phyloP scores from a whole-genome alignment of 2,113 vertebrate species.

The Xiphorhynchus elegans region DNA sequence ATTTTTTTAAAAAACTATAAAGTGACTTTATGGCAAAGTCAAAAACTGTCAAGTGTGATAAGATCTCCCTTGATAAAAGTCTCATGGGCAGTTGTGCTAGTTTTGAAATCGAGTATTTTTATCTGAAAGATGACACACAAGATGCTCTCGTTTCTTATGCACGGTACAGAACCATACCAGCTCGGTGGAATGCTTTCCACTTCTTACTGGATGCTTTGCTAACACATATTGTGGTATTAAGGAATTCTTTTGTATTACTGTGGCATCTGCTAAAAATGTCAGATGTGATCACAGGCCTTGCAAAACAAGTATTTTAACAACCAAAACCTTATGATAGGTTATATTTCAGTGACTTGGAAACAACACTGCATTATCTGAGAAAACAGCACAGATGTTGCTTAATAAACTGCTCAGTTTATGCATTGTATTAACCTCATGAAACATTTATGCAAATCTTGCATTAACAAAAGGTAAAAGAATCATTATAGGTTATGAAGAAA shows the following conservation, averaged over 20 bases:
- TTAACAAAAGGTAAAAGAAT: constrained; percentile 78
- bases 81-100: background rate
- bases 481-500: constrained; percentile 68
- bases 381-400: constrained; percentile 81
- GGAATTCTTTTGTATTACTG: constrained; percentile 52
- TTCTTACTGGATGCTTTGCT: background rate
- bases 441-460: constrained; percentile 82
- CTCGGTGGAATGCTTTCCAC: background rate
- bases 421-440: constrained; percentile 79
- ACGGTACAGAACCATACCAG: background rate
- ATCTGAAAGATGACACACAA: background rate
- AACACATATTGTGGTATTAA: constrained; percentile 16
- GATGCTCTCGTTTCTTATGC: background rate
- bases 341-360: constrained; percentile 77
- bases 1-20: background rate
- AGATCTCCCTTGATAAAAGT: background rate
- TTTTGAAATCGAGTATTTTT: background rate
- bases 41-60: background rate
- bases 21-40: background rate
- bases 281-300: constrained; percentile 68
- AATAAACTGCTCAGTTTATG: constrained; percentile 74
- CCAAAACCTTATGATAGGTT: constrained; percentile 74
- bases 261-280: constrained; percentile 68
- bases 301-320: constrained; percentile 75
- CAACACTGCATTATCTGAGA: constrained; percentile 71